A percentile compares a stretch with the other conserved stretches of the same genome.
These are phyloP conservation scores for Meriones psammophilus DNA, from an alignment of 2,797 vertebrate species.

Conservation along the genomic window DNA sequence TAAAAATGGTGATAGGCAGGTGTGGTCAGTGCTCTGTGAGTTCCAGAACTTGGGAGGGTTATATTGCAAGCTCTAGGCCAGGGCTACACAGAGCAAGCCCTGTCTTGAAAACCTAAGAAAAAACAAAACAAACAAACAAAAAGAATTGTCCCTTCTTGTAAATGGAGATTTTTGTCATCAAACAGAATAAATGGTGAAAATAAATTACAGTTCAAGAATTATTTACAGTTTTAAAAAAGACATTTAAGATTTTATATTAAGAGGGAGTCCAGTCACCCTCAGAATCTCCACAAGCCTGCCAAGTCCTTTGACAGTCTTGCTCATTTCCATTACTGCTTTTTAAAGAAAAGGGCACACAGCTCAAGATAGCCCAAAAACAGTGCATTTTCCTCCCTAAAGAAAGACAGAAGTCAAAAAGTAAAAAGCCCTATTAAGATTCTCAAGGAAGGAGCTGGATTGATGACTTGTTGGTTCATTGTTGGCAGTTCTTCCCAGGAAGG, in stretches of 20 bases:
- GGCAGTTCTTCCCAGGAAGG: no score
- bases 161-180: neutral
- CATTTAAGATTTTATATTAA: neutral
- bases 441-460: no score
- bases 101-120: no score
- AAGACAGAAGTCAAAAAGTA: no score
- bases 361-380: neutral
- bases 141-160: neutral
- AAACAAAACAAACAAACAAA: no score
- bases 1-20: neutral
- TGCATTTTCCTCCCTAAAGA: no score
- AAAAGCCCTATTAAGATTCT: constrained; percentile 25
- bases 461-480: no score
- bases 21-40: no score
- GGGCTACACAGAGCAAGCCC: no score
- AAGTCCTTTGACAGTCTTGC: no score
- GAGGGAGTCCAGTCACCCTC: neutral
- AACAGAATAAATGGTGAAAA: constrained; percentile 21
- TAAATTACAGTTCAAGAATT: constrained; percentile 14
- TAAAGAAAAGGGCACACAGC: constrained; percentile 33
- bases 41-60: neutral
- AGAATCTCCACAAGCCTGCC: no score
- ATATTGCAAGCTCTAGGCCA: neutral
- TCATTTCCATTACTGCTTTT: constrained; percentile 1
- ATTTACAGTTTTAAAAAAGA: neutral